These are phyloP conservation scores for Spilogale gracilis DNA, from an alignment of 2,113 vertebrate genomes.

Conservation along the genomic window DNA sequence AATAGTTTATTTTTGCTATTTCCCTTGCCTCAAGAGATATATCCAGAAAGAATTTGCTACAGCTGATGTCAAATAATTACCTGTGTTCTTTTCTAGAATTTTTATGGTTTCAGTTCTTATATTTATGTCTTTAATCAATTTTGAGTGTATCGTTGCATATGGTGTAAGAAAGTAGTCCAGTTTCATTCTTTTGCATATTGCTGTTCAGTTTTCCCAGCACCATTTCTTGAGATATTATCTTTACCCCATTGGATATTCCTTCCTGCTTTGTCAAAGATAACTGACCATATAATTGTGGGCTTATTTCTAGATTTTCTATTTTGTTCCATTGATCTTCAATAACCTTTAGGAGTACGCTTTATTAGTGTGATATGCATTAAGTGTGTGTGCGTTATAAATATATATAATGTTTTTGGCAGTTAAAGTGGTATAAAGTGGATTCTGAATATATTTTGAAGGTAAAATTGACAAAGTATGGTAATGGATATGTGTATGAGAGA, in stretches of 20 bases:
- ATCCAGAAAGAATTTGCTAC: not conserved
- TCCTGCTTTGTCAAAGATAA: not conserved
- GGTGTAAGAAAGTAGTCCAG: not conserved
- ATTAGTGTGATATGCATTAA: not conserved
- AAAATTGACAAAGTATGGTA: not conserved
- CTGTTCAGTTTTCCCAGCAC: not conserved
- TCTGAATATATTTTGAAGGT: not conserved
- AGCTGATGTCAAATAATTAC: not conserved
- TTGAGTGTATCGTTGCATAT: not conserved
- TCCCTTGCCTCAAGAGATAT: not conserved
- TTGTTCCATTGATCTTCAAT: not conserved
- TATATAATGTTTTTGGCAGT: not conserved
- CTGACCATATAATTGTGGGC: not conserved
- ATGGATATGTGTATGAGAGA: not conserved
- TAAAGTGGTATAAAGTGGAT: not conserved
- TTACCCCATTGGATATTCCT: not conserved
- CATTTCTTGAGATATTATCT: not conserved
- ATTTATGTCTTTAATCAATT: not conserved
- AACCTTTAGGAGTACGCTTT: not conserved
- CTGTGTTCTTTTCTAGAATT: not conserved
- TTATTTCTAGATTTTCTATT: not conserved
- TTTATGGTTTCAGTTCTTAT: not conserved
- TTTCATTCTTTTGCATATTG: not conserved
- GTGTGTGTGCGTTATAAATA: not conserved
- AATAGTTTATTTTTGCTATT: not conserved